Evolutionary conservation across 1,140 invertebrate species (phyloP).

Genomic region (Mactra quadrangularis): DNA sequence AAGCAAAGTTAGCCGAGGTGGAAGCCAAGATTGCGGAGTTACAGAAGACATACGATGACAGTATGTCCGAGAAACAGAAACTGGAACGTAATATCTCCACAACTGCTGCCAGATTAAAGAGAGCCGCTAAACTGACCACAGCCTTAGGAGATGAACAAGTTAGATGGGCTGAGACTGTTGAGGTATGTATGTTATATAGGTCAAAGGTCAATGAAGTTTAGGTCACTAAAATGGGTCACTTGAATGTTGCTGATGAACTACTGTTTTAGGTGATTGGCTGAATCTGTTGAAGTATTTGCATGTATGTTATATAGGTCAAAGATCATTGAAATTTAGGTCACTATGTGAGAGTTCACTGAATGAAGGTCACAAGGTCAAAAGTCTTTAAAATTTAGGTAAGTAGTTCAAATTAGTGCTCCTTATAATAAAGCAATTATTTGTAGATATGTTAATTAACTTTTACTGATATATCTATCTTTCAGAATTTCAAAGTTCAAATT

Average conservation of each 20-base stretch:
- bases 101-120: slow-evolving; percentile 90
- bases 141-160: slow-evolving; percentile 92
- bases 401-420: no score
- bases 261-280: not conserved
- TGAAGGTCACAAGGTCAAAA: no score
- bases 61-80: slow-evolving; percentile 86
- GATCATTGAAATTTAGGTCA: no score
- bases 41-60: slow-evolving; percentile 84
- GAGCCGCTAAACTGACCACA: slow-evolving; percentile 92
- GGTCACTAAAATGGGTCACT: not conserved
- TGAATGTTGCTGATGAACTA: no score
- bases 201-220: not conserved
- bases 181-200: slow-evolving; percentile 83
- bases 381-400: no score
- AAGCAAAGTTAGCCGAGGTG: slow-evolving; percentile 82
- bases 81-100: slow-evolving; percentile 88
- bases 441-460: no score
- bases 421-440: no score
- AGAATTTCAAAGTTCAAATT: slow-evolving; percentile 81
- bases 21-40: slow-evolving; percentile 83
- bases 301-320: not conserved
- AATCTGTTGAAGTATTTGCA: not conserved
- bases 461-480: no score
- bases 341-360: no score
- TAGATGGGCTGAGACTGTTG: slow-evolving; percentile 91